A percentile compares a stretch with the other conserved stretches of the same genome.
phyloP scores from a whole-genome alignment of 2,113 vertebrate species.

The Setophaga coronata region DNA sequence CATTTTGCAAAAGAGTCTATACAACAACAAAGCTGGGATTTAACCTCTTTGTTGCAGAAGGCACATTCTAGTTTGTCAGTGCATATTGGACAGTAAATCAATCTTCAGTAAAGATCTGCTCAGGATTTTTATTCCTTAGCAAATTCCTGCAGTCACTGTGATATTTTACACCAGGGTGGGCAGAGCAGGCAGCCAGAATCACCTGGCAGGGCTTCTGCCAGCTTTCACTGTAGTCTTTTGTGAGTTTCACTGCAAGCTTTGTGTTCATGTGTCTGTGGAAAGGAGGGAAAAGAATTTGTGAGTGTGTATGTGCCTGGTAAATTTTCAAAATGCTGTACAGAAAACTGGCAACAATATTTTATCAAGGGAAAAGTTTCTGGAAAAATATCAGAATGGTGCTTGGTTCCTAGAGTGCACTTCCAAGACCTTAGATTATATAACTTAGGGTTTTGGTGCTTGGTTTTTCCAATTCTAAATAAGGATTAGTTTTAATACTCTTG shows the following conservation, averaged over 20 bases:
- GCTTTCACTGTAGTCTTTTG: neutral
- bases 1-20: neutral
- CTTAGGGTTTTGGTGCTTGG: neutral
- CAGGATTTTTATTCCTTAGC: neutral
- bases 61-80: neutral
- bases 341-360: neutral
- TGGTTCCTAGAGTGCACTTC: neutral
- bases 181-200: neutral
- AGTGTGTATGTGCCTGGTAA: fast-evolving
- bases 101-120: neutral
- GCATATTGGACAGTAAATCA: neutral
- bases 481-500: neutral
- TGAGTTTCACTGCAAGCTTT: neutral
- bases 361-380: neutral
- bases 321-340: neutral
- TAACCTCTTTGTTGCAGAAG: neutral
- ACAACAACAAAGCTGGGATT: neutral
- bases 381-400: neutral
- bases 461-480: neutral
- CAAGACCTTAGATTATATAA: neutral
- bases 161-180: neutral
- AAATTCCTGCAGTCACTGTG: neutral
- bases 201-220: neutral
- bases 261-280: neutral
- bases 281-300: fast-evolving